These are phyloP conservation scores for Ormyrus rosae DNA, from an alignment of 2,888 invertebrate genomes.

Conservation along the genomic window DNA sequence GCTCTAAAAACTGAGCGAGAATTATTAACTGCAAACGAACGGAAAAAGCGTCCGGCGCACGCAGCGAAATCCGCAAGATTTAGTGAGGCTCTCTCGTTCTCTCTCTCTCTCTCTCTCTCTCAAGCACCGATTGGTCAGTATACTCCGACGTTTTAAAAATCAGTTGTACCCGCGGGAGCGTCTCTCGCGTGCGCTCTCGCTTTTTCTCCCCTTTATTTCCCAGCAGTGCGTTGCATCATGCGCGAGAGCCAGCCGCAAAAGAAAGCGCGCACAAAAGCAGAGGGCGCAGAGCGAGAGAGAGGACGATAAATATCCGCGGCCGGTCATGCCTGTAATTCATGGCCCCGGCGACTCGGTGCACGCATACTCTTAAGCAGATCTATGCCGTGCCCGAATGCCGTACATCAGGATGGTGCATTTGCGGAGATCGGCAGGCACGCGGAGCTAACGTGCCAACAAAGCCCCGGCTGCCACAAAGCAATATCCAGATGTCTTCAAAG, in stretches of 20 bases:
- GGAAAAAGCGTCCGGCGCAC: too few relatives aligned
- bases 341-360: too few relatives aligned
- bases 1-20: too few relatives aligned
- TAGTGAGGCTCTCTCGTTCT: not conserved
- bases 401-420: conserved; percentile 33
- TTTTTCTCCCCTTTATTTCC: not conserved
- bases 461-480: conserved; percentile 35
- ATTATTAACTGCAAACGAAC: too few relatives aligned
- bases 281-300: not conserved
- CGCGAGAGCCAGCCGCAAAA: not conserved
- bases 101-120: too few relatives aligned
- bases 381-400: conserved; percentile 12
- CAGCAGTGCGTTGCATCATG: not conserved
- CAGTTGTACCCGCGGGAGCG: not conserved
- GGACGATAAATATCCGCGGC: conserved; percentile 30
- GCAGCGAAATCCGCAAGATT: not conserved
- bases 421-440: conserved; percentile 27
- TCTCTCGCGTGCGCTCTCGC: not conserved
- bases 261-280: not conserved
- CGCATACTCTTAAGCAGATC: conserved; percentile 36
- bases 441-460: conserved; percentile 23
- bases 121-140: conserved; percentile 1
- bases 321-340: conserved; percentile 29
- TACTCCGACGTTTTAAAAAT: conserved; percentile 12
- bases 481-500: conserved; percentile 47